These are phyloP conservation scores for Brachionus sp. DNA, from an alignment of 1,140 invertebrate genomes.

Conservation along the genomic window DNA sequence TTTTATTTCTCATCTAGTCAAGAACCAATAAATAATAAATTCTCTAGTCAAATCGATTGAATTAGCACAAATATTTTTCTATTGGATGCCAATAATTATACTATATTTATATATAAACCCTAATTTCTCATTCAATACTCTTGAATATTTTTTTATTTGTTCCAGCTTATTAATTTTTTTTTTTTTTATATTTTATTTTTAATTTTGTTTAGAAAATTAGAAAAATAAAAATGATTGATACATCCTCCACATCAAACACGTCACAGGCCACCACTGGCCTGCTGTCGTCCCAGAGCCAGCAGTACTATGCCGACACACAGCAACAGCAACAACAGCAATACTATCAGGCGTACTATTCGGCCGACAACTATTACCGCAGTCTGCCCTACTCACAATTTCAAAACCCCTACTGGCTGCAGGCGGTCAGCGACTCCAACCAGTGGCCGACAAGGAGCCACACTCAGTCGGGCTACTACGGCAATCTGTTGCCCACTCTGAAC, in stretches of 20 bases:
- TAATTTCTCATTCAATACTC: neutral
- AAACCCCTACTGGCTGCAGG: conserved; percentile 28
- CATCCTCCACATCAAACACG: neutral
- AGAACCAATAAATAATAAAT: neutral
- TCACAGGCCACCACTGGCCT: neutral
- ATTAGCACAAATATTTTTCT: neutral
- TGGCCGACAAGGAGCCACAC: neutral
- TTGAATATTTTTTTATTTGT: neutral
- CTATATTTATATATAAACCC: conserved; percentile 10
- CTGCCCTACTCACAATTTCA: conserved; percentile 7
- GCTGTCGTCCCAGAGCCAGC: neutral
- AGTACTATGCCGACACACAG: neutral
- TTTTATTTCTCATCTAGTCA: neutral
- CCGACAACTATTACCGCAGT: conserved; percentile 17
- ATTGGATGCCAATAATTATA: neutral
- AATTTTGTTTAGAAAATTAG: neutral
- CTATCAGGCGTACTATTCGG: conserved; percentile 19
- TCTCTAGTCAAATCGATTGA: neutral
- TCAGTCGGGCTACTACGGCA: neutral
- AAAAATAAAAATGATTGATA: conserved; percentile 38
- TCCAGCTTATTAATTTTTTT: conserved; percentile 34
- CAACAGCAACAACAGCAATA: conserved; percentile 17
- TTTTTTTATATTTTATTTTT: neutral
- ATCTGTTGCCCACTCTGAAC: neutral
- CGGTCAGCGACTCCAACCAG: neutral